Base-by-base conservation (phyloP, 2,113 vertebrate genomes). In the Arenaria interpres region DNA sequence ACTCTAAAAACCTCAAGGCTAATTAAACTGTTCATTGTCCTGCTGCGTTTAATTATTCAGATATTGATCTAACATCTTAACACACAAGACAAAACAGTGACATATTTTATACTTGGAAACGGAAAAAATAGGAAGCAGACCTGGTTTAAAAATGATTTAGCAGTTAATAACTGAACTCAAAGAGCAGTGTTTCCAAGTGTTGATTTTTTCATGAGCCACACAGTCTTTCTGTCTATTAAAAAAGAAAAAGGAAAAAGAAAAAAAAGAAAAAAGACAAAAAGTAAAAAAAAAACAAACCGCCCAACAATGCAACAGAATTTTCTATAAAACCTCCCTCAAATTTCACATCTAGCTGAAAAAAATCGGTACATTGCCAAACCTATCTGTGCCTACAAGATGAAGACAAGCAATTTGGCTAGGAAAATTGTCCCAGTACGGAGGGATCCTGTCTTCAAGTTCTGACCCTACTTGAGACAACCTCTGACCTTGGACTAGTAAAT, bases 31-130 rank as follows among this genome's bases (percentile, higher is more conserved):
- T 68, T 96, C 88, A 69, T 96, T 93, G 66, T 97, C 81, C 94
- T 85, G 69, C 91, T 97, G 96, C 63, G 93, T 93, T 95, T 95
- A 97, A 97, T 97, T 97, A 97, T 89, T 95, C 86, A 89, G 92
- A 97, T 97, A 96, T 85, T 85, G 96, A 96, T 96, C 93, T 96
- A 93, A n/a, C 84, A 68, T 90, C 76, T 86, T 94, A 92, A 89
- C 77, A 68, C 64, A 96, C 28, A 69, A 84, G 76, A 88, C 56
- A 87, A 87, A 95, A 66, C 50, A 48, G 73, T 90, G 89, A 95
- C 94, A 95, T 68, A 32, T 84, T 97, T 96, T 82, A 97, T 95
- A 91, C 87, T 92, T 97, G 84, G 86, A 90, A 95, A 76, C 59
- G 14, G 82, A 46, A 93, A 96, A 94, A 96, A 95, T 96, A 96